phyloP scores from a whole-genome alignment of 2,797 vertebrate species.

The Danionella dracula region DNA sequence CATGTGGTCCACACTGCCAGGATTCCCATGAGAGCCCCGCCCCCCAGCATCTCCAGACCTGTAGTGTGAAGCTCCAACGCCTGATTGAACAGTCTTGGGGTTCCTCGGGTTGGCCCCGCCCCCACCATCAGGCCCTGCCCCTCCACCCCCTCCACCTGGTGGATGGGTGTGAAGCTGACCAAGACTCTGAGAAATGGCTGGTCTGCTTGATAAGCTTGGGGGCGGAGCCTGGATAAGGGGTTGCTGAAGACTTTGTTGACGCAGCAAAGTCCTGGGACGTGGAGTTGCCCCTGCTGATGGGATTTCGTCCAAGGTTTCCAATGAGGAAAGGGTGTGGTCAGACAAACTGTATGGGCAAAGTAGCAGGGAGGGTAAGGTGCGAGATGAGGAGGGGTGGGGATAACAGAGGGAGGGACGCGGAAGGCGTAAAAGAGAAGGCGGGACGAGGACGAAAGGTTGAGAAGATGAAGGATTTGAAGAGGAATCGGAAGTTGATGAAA shows the following conservation, averaged over 20 bases:
- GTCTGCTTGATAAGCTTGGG: conserved; percentile 72
- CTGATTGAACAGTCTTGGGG: conserved; percentile 68
- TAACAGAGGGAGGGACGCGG: conserved; percentile 62
- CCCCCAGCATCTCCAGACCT: conserved; percentile 74
- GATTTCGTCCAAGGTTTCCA: conserved; percentile 89
- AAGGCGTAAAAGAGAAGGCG: conserved; percentile 47
- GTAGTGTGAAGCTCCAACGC: too few species aligned
- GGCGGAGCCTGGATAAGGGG: conserved; percentile 82
- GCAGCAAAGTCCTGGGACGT: conserved; percentile 87
- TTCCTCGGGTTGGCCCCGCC: conserved; percentile 63
- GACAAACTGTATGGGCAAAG: conserved; percentile 78
- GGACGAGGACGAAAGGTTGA: conserved; percentile 43
- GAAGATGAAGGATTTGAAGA: too few species aligned
- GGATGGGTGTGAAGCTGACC: conserved; percentile 85
- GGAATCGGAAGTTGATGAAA: too few species aligned
- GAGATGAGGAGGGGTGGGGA: conserved; percentile 68
- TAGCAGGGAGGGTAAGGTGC: conserved; percentile 66
- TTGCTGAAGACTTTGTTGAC: conserved; percentile 96
- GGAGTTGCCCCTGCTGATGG: conserved; percentile 72
- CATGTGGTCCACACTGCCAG: conserved; percentile 98
- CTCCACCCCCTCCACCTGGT: too few species aligned
- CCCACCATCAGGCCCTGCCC: conserved; percentile 69
- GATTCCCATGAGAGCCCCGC: conserved; percentile 75
- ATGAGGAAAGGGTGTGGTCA: conserved; percentile 84
- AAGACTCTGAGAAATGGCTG: conserved; percentile 94